Percentiles rank a stretch among this genome's conserved stretches.
Conservation (phyloP, 2,888 invertebrate genomes). For the Tillus elongatus region DNA sequence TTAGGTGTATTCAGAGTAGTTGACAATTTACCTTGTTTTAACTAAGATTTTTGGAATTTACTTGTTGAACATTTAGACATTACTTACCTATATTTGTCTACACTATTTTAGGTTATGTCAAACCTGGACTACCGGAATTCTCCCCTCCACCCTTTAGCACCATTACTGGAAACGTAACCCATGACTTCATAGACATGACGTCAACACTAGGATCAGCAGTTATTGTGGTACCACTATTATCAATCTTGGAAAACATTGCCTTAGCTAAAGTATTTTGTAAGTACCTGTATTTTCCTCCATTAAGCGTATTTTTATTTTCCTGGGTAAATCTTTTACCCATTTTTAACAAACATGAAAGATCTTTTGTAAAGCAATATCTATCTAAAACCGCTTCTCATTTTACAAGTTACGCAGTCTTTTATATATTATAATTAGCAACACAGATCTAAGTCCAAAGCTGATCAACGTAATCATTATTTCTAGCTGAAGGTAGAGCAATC, state of each 20-base stretch:
- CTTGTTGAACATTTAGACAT: not conserved
- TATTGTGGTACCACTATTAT: conserved; percentile 56
- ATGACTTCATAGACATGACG: conserved; percentile 48
- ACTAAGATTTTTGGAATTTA: too few species aligned
- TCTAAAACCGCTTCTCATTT: too few species aligned
- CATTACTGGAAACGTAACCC: conserved; percentile 48
- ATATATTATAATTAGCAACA: too few species aligned
- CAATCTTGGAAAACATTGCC: conserved; percentile 61
- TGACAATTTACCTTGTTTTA: too few species aligned
- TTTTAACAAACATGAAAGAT: not conserved
- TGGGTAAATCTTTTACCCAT: not conserved
- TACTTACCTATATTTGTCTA: not conserved
- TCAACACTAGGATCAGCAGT: conserved; percentile 56
- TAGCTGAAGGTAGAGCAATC: conserved; percentile 51
- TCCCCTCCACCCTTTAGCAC: conserved; percentile 58
- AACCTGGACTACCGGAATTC: conserved; percentile 59
- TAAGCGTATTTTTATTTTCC: too few species aligned
- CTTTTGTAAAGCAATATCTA: too few species aligned
- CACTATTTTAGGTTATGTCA: conserved; percentile 52
- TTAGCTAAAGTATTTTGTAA: conserved; percentile 59
- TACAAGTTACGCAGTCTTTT: too few species aligned
- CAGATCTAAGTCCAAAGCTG: too few species aligned
- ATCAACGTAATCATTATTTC: conserved; percentile 24
- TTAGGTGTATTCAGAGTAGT: too few species aligned
- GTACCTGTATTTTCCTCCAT: too few species aligned